A percentile compares a stretch with the other conserved stretches of the same genome.
These are phyloP conservation scores for Herminia tarsipennalis DNA, from an alignment of 2,888 invertebrate genomes.

Conservation along the genomic window DNA sequence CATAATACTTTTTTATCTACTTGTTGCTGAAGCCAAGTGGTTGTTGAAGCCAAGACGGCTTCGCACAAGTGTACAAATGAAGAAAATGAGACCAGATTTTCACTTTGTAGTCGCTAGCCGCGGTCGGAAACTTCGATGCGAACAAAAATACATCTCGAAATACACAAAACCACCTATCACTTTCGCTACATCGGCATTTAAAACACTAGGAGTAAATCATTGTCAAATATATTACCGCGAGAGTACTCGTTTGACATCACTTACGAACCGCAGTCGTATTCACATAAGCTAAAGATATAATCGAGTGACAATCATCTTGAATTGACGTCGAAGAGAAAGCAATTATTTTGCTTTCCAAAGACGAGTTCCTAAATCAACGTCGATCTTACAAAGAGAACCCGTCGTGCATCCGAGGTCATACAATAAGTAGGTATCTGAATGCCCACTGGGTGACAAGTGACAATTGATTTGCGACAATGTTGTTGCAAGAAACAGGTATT, in stretches of 20 bases:
- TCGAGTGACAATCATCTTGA: slow-evolving; percentile 24
- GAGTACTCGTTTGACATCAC: slow-evolving; percentile 3
- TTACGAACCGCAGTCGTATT: slow-evolving; percentile 13
- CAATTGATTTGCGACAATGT: not conserved
- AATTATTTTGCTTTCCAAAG: slow-evolving; percentile 38
- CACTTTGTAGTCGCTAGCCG: no score
- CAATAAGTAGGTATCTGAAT: slow-evolving; percentile 6
- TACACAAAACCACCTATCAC: not conserved
- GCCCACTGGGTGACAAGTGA: not conserved
- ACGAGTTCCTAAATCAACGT: slow-evolving; percentile 39
- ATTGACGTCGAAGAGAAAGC: slow-evolving; percentile 41
- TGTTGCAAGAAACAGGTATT: no score
- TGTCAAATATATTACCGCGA: slow-evolving; percentile 1
- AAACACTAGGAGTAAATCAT: slow-evolving; percentile 4
- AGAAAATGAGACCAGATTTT: no score
- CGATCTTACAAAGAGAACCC: slow-evolving; percentile 53
- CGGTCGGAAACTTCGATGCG: not conserved
- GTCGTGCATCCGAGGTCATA: slow-evolving; percentile 34
- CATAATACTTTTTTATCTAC: no score
- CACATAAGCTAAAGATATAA: slow-evolving; percentile 25
- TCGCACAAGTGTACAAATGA: no score
- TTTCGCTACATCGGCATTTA: slow-evolving; percentile 5
- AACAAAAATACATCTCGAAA: not conserved
- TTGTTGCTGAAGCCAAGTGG: no score
- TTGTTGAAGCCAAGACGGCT: no score